Conservation (phyloP, 2,113 vertebrate species). For the Elaphurus davidianus region DNA sequence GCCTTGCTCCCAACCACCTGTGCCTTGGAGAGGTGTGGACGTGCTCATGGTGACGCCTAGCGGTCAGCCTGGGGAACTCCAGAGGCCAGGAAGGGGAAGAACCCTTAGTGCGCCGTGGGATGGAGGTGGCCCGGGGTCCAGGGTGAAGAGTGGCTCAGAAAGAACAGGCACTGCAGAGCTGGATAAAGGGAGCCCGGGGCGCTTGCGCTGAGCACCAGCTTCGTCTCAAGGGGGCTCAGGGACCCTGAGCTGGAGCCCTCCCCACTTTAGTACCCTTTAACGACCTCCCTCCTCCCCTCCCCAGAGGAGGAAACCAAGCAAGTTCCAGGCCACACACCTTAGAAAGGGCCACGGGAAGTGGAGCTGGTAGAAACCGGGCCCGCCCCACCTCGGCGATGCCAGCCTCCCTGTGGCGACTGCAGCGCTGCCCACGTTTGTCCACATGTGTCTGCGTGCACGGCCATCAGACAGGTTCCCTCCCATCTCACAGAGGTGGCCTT, state of each 20-base stretch:
- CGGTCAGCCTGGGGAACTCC: neutral
- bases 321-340: neutral
- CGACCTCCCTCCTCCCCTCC: neutral
- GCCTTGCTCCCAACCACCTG: neutral
- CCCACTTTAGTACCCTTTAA: neutral
- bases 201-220: neutral
- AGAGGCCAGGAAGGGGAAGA: neutral
- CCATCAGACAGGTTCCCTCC: neutral
- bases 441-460: rapidly evolving
- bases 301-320: neutral
- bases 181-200: rapidly evolving
- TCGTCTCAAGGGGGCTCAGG: neutral
- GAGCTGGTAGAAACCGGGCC: rapidly evolving
- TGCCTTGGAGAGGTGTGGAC: neutral
- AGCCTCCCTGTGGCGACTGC: rapidly evolving
- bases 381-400: rapidly evolving
- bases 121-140: neutral
- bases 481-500: neutral
- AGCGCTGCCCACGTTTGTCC: rapidly evolving
- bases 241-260: neutral
- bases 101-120: too few relatives aligned
- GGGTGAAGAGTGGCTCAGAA: neutral
- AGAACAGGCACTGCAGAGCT: neutral
- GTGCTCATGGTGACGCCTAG: neutral
- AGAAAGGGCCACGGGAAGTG: neutral